These are phyloP conservation scores for Mastacembelus armatus DNA, from an alignment of 2,797 vertebrate species.

Conservation along the genomic window DNA sequence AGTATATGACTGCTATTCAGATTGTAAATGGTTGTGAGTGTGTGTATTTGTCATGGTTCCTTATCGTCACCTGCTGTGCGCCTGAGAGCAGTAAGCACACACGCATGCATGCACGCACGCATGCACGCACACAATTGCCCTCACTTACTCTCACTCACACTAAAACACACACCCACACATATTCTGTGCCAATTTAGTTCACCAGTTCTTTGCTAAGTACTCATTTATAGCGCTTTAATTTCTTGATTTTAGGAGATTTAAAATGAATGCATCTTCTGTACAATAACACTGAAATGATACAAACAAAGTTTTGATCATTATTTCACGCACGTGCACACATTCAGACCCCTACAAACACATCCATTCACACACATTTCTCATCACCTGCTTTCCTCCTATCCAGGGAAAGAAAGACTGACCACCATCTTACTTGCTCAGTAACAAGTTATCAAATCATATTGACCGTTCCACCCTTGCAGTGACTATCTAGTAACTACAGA, in stretches of 20 bases:
- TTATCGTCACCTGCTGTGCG: slow-evolving; percentile 76
- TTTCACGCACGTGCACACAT: slow-evolving; percentile 7
- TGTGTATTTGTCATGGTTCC: slow-evolving; percentile 74
- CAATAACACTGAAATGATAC: slow-evolving; percentile 16
- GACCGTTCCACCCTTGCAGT: slow-evolving; percentile 32
- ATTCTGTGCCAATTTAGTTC: slow-evolving; percentile 58
- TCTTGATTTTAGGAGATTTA: slow-evolving; percentile 4
- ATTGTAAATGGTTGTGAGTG: slow-evolving; percentile 74
- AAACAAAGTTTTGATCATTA: slow-evolving; percentile 25
- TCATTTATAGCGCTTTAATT: slow-evolving; percentile 38
- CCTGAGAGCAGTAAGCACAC: slow-evolving; percentile 34
- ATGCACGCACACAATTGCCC: slow-evolving; percentile 28
- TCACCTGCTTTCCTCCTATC: slow-evolving; percentile 21
- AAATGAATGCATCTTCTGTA: background rate
- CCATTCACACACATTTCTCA: slow-evolving; percentile 10
- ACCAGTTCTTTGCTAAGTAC: slow-evolving; percentile 37
- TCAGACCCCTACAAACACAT: slow-evolving; percentile 1
- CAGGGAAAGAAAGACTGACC: slow-evolving; percentile 33
- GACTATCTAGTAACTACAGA: slow-evolving; percentile 5
- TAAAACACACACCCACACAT: slow-evolving; percentile 45
- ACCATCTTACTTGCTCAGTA: slow-evolving; percentile 23
- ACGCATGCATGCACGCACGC: slow-evolving; percentile 10
- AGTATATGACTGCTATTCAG: slow-evolving; percentile 68
- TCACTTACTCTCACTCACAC: slow-evolving; percentile 33
- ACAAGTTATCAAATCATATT: slow-evolving; percentile 36